Percentiles rank a stretch among this genome's conserved stretches.
Evolutionary conservation across 2,797 vertebrate species (phyloP).

Genomic region (Merluccius polli): DNA sequence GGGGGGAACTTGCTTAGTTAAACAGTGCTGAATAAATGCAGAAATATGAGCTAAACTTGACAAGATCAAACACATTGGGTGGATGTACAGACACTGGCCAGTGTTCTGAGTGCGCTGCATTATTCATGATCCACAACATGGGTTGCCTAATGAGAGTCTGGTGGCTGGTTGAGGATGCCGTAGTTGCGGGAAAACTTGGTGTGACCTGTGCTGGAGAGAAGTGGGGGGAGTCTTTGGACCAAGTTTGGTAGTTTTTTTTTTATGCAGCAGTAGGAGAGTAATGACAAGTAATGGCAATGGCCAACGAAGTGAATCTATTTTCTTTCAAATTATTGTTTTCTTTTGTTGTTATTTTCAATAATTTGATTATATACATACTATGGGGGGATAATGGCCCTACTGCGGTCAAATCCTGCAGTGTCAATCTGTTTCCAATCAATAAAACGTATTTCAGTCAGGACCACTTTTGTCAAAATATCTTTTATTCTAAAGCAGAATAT

Average conservation of each 20-base stretch:
- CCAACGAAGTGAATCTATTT: slow-evolving; percentile 28
- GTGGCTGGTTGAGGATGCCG: slow-evolving; percentile 72
- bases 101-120: slow-evolving; percentile 75
- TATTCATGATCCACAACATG: slow-evolving; percentile 77
- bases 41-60: slow-evolving; percentile 76
- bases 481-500: too few species aligned
- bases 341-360: too few species aligned
- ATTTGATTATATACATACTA: background rate
- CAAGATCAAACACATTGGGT: slow-evolving; percentile 75
- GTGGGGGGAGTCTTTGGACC: slow-evolving; percentile 47
- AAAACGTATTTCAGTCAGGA: too few species aligned
- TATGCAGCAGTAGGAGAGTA: slow-evolving; percentile 32
- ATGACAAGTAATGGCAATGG: slow-evolving; percentile 32
- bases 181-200: slow-evolving; percentile 55
- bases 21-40: slow-evolving; percentile 73
- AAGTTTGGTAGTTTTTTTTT: slow-evolving; percentile 31
- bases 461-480: too few species aligned
- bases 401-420: too few species aligned
- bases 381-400: too few species aligned
- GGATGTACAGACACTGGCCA: slow-evolving; percentile 77
- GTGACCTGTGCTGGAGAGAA: slow-evolving; percentile 53
- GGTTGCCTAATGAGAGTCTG: slow-evolving; percentile 77
- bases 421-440: background rate
- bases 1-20: slow-evolving; percentile 64
- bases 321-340: background rate